phyloP scores from a whole-genome alignment of 2,888 invertebrate genomes.

The Cataglyphis rosenhaueri region DNA sequence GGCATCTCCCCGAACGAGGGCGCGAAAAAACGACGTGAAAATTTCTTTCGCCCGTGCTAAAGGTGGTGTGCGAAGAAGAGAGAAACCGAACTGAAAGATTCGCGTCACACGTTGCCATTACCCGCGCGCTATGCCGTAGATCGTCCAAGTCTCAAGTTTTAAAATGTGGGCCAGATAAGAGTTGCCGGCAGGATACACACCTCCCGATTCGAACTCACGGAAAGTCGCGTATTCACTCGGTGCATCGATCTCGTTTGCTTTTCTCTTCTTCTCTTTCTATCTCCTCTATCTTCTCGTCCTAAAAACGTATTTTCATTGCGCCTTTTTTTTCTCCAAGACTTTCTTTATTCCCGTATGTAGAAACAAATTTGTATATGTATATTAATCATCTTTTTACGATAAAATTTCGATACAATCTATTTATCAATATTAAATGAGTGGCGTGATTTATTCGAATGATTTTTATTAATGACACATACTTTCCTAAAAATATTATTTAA shows the following conservation, averaged over 20 bases:
- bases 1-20: slow-evolving; percentile 2
- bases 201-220: slow-evolving; percentile 75
- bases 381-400: background rate
- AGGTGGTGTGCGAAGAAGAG: slow-evolving; percentile 6
- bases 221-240: slow-evolving; percentile 74
- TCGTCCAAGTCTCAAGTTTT: slow-evolving; percentile 73
- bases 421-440: background rate
- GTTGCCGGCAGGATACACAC: slow-evolving; percentile 67
- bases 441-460: background rate
- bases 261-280: background rate
- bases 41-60: slow-evolving; percentile 30
- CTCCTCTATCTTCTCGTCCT: slow-evolving; percentile 1
- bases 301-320: slow-evolving; percentile 52
- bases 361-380: slow-evolving; percentile 56
- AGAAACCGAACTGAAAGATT: slow-evolving; percentile 54
- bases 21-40: slow-evolving; percentile 20
- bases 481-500: background rate
- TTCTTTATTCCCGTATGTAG: slow-evolving; percentile 65
- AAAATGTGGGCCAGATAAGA: slow-evolving; percentile 79
- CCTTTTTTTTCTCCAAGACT: slow-evolving; percentile 55
- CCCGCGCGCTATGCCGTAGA: slow-evolving; percentile 44
- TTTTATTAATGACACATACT: background rate
- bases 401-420: background rate
- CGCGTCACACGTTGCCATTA: slow-evolving; percentile 59
- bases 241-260: slow-evolving; percentile 63